Base-by-base conservation (phyloP, 2,888 invertebrate genomes). In the Clistopyga incitator region DNA sequence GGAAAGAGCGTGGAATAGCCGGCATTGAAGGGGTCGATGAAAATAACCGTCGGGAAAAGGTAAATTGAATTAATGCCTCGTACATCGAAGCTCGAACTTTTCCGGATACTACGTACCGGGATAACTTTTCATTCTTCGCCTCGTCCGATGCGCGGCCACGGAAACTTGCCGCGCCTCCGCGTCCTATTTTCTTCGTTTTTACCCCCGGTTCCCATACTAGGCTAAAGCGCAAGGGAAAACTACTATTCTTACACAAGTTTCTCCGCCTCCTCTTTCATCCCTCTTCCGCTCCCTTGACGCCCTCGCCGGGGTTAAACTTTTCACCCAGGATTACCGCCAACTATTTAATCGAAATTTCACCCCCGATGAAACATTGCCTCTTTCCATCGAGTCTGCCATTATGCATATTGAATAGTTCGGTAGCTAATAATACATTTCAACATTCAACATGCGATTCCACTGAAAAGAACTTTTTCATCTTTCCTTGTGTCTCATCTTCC, bases 41-140 rank as follows among this genome's bases (percentile, higher is more conserved):
- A 45, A 65, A 18, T 23, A 45, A 23, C 23, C 65, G 25, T 65
- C 45, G n/a, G 20, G 42, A 25, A 23, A 65, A 15, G 34, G 34
- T n/a, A 23, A 65, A 65, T 65, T 45, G 47, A 47, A 45, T 65
- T 45, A 65, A 45, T 65, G 20, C 20, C 45, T 65, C 65, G 18
- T 64, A 20, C 38, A 23, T 45, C 23, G 47, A 45, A 47, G 65
- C 20, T 65, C 13, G 25, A 47, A 65, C 23, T 65, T 65, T 25
- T 45, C 42, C 25, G 13, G 23, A 20, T 64, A 34, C 38, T 10
- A 45, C 25, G 20, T 61, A 34, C 34, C 18, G 10, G 18, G 23
- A 47, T 25, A 42, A 65, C 23, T 65, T 65, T 65, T 47, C 65
- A 65, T 65, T 65, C 45, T 65, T 25, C 11, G 3, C 47, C 20